Evolutionary conservation across 2,888 invertebrate genomes (phyloP).

Genomic region (Alsophila aescularia): DNA sequence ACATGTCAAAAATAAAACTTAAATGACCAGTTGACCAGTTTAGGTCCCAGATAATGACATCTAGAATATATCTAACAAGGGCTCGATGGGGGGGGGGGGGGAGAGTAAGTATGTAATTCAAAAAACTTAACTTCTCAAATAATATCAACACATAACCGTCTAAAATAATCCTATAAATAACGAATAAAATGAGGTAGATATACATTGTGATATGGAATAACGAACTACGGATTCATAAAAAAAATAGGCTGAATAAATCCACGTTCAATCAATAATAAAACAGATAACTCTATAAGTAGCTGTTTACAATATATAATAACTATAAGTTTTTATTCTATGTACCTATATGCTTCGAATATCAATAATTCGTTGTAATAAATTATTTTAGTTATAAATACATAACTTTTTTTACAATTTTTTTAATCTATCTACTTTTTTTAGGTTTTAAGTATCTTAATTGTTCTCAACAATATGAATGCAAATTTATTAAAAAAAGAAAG

Average conservation of each 20-base stretch:
- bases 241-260: slow-evolving; percentile 27
- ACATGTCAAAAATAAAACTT: not conserved
- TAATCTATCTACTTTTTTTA: slow-evolving; percentile 69
- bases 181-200: slow-evolving; percentile 83
- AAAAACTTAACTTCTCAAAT: slow-evolving; percentile 31
- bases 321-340: slow-evolving; percentile 51
- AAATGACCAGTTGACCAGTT: not conserved
- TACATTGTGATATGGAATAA: slow-evolving; percentile 81
- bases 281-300: slow-evolving; percentile 29
- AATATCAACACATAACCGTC: slow-evolving; percentile 67
- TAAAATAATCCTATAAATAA: slow-evolving; percentile 71
- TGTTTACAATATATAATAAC: slow-evolving; percentile 27
- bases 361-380: slow-evolving; percentile 78
- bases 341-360: slow-evolving; percentile 55
- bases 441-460: slow-evolving; percentile 19
- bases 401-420: slow-evolving; percentile 41
- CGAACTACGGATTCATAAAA: slow-evolving; percentile 42
- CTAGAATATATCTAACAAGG: slow-evolving; percentile 17
- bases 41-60: not conserved
- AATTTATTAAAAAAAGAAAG: too few species aligned
- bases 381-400: slow-evolving; percentile 51
- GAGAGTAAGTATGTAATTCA: slow-evolving; percentile 12
- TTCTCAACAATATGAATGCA: slow-evolving; percentile 30
- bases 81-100: slow-evolving; percentile 39
- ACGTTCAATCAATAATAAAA: slow-evolving; percentile 16